These are phyloP conservation scores for Anolis apletophallus DNA, from an alignment of 2,797 vertebrate genomes.

Conservation along the genomic window DNA sequence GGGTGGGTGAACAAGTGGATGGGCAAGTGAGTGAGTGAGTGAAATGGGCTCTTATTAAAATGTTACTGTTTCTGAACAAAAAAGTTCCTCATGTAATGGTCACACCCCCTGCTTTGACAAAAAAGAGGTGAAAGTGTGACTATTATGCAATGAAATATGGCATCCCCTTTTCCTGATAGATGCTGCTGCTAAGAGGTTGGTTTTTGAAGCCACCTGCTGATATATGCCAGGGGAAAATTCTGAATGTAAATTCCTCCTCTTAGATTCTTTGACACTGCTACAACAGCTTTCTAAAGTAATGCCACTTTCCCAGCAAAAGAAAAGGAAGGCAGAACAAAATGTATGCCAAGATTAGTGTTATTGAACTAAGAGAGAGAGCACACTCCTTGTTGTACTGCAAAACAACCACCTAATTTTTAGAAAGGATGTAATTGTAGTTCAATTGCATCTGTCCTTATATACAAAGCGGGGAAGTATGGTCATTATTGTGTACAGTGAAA, in stretches of 20 bases:
- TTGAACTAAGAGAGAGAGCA: neutral
- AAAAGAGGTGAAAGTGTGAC: no score
- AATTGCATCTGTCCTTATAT: conserved; percentile 4
- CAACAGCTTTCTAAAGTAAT: neutral
- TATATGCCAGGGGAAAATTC: neutral
- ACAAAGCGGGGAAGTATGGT: conserved; percentile 11
- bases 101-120: no score
- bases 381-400: conserved; percentile 32
- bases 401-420: conserved; percentile 7
- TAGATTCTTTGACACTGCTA: neutral
- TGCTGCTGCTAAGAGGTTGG: neutral
- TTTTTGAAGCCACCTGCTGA: neutral
- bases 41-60: no score
- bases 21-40: no score
- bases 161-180: no score
- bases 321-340: no score
- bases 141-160: no score
- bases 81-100: no score
- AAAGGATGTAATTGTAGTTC: neutral
- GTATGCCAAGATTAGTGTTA: neutral
- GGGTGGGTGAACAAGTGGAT: no score
- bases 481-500: conserved; percentile 25
- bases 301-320: no score
- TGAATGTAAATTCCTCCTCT: neutral
- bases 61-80: no score